Conservation (phyloP, 2,888 invertebrate genomes). For the Lucinisca nassula region DNA sequence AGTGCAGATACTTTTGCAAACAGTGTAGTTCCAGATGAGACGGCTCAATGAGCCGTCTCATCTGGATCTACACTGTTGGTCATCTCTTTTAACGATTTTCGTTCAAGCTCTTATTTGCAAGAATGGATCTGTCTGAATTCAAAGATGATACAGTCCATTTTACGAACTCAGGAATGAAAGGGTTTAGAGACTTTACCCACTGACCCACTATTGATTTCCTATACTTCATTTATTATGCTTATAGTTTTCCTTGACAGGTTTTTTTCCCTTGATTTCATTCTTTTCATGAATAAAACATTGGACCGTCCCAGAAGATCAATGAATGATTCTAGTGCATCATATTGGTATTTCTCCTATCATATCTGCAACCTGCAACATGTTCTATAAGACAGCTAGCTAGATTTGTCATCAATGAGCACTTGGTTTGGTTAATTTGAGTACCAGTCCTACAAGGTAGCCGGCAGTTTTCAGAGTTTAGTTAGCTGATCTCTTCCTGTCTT, state of each 20-base stretch:
- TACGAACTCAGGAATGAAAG: no score
- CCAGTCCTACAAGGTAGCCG: not conserved
- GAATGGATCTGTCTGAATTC: no score
- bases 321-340: not conserved
- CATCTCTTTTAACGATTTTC: no score
- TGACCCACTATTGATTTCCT: conserved; percentile 8
- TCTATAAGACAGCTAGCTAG: not conserved
- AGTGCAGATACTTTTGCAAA: no score
- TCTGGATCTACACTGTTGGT: no score
- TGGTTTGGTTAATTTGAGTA: not conserved
- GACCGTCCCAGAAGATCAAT: not conserved
- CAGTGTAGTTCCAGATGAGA: no score
- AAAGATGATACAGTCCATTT: no score
- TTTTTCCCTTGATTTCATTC: conserved; percentile 7
- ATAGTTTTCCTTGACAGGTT: not conserved
- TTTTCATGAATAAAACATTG: conserved; percentile 12
- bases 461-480: no score
- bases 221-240: conserved; percentile 6
- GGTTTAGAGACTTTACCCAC: not conserved
- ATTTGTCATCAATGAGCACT: not conserved
- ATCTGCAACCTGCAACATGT: not conserved
- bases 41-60: no score
- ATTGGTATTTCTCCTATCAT: not conserved
- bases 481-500: no score
- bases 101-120: no score